These are phyloP conservation scores for Palythoa heliodiscus DNA, from an alignment of 92 coral and sea anemone genomes.

Conservation along the genomic window DNA sequence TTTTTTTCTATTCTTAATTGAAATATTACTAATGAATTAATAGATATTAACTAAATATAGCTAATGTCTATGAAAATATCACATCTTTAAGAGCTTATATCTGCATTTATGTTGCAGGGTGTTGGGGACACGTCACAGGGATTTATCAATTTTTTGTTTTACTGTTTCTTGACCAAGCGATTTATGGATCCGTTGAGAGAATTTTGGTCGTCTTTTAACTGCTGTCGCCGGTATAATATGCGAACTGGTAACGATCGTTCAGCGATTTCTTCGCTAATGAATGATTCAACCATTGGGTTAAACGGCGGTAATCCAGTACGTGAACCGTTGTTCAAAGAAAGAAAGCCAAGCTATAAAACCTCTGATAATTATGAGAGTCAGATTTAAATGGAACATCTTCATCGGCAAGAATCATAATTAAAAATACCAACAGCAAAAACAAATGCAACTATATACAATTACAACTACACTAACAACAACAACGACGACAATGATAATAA, in stretches of 20 bases:
- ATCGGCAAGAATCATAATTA: not conserved
- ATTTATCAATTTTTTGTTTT: slow-evolving; percentile 26
- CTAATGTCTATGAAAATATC: too few species aligned
- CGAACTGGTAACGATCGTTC: slow-evolving; percentile 10
- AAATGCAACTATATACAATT: too few species aligned
- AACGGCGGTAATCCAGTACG: not conserved
- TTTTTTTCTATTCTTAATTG: too few species aligned
- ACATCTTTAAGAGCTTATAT: too few species aligned
- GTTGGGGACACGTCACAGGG: slow-evolving; percentile 15
- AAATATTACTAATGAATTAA: too few species aligned
- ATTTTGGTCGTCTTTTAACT: not conserved
- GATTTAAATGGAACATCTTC: not conserved
- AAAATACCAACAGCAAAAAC: not conserved
- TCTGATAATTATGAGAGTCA: not conserved
- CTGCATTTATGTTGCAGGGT: slow-evolving; percentile 1
- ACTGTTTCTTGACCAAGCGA: slow-evolving; percentile 29
- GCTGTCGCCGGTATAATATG: not conserved
- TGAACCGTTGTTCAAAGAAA: slow-evolving; percentile 20
- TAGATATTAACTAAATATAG: too few species aligned
- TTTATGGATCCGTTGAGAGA: not conserved
- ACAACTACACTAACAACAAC: not conserved
- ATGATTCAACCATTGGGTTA: slow-evolving; percentile 20
- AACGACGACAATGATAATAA: not conserved
- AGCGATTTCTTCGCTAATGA: not conserved
- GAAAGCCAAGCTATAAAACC: slow-evolving; percentile 26